Percentiles rank a stretch among this genome's conserved stretches.
Conservation (phyloP, 2,113 vertebrate species). For the Microtus pennsylvanicus region DNA sequence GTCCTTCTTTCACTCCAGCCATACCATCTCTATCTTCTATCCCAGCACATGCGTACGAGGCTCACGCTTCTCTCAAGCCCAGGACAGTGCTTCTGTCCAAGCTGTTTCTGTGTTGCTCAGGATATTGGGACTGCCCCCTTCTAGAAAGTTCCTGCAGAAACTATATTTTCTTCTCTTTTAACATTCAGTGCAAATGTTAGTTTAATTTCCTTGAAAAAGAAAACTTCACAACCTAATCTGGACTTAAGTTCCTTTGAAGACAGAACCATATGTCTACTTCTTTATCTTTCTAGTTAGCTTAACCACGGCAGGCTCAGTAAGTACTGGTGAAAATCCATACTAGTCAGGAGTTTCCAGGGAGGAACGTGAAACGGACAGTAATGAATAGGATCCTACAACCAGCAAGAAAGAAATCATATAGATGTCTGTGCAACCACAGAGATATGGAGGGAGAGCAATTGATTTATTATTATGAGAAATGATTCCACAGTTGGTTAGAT, state of each 20-base stretch:
- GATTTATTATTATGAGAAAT: neutral
- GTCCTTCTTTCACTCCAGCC: neutral
- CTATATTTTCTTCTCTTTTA: neutral
- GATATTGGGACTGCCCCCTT: neutral
- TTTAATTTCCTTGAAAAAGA: conserved; percentile 24
- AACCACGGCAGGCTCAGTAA: neutral
- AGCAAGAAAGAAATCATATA: neutral
- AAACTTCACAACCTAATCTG: neutral
- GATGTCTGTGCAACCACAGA: neutral
- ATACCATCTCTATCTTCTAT: neutral
- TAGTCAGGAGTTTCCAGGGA: neutral
- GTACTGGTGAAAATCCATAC: neutral
- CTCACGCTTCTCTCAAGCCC: neutral
- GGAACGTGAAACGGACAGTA: too few species aligned
- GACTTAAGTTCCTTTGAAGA: neutral
- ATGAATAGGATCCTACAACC: neutral
- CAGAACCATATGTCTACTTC: neutral
- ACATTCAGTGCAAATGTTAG: neutral
- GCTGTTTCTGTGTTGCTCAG: neutral
- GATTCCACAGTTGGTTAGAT: neutral
- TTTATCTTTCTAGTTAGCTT: neutral
- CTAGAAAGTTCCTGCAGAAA: neutral
- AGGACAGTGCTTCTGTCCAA: neutral
- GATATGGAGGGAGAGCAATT: too few species aligned
- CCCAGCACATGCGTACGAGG: neutral